Evolutionary conservation across 2,888 invertebrate species (phyloP).

Genomic region (Muscina levida): DNA sequence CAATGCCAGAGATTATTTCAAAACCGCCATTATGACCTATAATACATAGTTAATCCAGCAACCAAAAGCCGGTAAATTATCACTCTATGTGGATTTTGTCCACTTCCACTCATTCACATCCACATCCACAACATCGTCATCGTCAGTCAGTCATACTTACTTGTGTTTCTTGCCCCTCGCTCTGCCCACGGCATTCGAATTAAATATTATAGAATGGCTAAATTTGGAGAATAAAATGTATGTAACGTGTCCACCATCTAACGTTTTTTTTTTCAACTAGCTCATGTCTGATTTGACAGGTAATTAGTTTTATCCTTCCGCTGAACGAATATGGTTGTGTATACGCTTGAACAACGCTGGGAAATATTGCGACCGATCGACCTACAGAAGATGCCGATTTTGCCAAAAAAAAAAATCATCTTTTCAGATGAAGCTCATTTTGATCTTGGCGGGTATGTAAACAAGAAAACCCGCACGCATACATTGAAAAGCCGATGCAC

Average conservation of each 20-base stretch:
- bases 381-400: too few relatives aligned
- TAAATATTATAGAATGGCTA: constrained; percentile 63
- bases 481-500: too few relatives aligned
- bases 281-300: background rate
- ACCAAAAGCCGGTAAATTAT: background rate
- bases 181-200: constrained; percentile 56
- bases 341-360: too few relatives aligned
- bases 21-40: background rate
- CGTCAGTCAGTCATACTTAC: background rate
- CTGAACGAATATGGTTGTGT: too few relatives aligned
- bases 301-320: background rate
- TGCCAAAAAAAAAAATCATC: too few relatives aligned
- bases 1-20: constrained; percentile 5
- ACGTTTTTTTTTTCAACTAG: constrained; percentile 47
- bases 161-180: too few relatives aligned
- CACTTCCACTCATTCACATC: background rate
- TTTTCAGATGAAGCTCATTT: too few relatives aligned
- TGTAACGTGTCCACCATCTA: too few relatives aligned
- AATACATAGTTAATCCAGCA: background rate
- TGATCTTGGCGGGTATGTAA: too few relatives aligned
- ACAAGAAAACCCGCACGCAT: too few relatives aligned
- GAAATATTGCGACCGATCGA: too few relatives aligned
- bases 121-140: background rate
- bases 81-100: background rate
- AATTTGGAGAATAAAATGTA: too few relatives aligned